phyloP scores from a whole-genome alignment of 2,888 invertebrate genomes.

The Chrysolina oricalcia region DNA sequence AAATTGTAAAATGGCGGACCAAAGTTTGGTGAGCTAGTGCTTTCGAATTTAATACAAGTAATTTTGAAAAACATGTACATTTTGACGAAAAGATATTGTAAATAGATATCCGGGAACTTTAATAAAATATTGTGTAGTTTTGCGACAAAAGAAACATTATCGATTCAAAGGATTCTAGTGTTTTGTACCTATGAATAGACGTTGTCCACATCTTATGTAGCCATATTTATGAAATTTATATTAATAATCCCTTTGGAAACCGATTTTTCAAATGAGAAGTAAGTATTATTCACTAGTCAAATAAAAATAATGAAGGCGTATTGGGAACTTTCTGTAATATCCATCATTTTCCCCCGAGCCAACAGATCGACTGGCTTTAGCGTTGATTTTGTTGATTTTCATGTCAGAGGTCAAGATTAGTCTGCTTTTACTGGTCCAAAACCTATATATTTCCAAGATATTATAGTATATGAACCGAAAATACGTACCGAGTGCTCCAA shows the following conservation, averaged over 20 bases:
- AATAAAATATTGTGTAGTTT: conserved; percentile 42
- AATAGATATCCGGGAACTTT: conserved; percentile 45
- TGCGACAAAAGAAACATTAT: conserved; percentile 47
- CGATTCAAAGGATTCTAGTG: conserved; percentile 50
- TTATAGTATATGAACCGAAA: not conserved
- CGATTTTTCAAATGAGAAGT: conserved; percentile 67
- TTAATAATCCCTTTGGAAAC: conserved; percentile 62
- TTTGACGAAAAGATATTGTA: conserved; percentile 48
- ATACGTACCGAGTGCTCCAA: not conserved
- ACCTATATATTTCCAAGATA: conserved; percentile 38
- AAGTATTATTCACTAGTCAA: conserved; percentile 54
- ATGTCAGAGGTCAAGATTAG: conserved; percentile 63
- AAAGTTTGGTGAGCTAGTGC: conserved; percentile 78
- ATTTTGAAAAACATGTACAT: conserved; percentile 54
- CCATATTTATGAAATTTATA: conserved; percentile 77
- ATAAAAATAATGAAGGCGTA: not conserved
- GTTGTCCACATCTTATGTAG: conserved; percentile 70
- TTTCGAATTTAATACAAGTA: conserved; percentile 65
- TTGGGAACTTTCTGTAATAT: not conserved
- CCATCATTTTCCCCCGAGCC: not conserved
- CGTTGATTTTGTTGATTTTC: conserved; percentile 58
- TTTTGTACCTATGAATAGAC: conserved; percentile 59
- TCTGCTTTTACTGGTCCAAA: conserved; percentile 54
- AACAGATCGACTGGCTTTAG: conserved; percentile 51
- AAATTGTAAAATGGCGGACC: conserved; percentile 80